Conservation (phyloP, 64 coral and sea anemone genomes). For the Montipora sp. region DNA sequence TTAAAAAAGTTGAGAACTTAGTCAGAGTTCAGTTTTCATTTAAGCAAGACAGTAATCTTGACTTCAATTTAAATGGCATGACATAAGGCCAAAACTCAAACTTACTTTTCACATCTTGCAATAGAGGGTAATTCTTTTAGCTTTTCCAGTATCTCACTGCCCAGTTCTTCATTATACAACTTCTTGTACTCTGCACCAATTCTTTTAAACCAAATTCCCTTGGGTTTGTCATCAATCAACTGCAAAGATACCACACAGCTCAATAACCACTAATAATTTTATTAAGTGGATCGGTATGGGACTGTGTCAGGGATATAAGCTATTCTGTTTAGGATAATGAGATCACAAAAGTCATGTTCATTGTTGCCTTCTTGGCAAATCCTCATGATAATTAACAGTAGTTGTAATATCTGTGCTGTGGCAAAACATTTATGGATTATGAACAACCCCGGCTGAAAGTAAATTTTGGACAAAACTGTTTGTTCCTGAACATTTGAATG, state of each 20-base stretch:
- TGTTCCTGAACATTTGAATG: too few species aligned
- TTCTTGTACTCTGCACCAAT: constrained; percentile 76
- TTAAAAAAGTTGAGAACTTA: neutral
- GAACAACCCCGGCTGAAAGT: too few species aligned
- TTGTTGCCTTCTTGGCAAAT: too few species aligned
- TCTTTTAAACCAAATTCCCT: constrained; percentile 69
- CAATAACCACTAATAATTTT: neutral
- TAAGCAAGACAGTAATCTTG: neutral
- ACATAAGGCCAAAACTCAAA: neutral
- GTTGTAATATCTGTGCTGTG: too few species aligned
- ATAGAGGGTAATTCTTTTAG: constrained; percentile 54
- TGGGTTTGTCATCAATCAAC: constrained; percentile 60
- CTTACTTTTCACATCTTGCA: constrained; percentile 75
- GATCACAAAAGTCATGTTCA: too few species aligned
- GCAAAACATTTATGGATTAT: too few species aligned
- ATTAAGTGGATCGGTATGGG: neutral
- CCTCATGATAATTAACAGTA: too few species aligned
- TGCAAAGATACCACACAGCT: neutral
- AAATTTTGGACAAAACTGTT: too few species aligned
- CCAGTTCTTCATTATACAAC: constrained; percentile 54
- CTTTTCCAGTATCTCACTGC: constrained; percentile 25
- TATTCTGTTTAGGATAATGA: too few species aligned
- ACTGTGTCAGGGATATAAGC: too few species aligned
- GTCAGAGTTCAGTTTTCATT: neutral
- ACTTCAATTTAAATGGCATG: too few species aligned